Conservation (phyloP, 2,797 vertebrate genomes). For the Cottoperca gobio region DNA sequence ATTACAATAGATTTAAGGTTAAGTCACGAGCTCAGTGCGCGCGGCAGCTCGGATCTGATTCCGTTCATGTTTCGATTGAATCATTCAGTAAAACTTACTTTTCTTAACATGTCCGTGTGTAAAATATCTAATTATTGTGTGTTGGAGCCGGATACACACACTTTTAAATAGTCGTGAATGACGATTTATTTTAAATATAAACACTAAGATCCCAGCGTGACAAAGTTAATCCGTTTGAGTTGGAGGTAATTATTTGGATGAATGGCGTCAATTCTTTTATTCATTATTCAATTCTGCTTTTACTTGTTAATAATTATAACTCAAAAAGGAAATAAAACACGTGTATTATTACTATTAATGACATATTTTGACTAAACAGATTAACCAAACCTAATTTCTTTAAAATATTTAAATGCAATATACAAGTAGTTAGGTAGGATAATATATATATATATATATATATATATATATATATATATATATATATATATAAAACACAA, state of each 20-base stretch:
- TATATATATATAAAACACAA: background rate
- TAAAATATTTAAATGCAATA: background rate
- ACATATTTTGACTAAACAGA: background rate
- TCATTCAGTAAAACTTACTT: background rate
- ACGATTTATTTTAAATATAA: slow-evolving; percentile 27
- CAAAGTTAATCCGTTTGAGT: slow-evolving; percentile 5
- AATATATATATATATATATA: background rate
- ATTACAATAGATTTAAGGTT: slow-evolving; percentile 45
- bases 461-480: too few relatives aligned
- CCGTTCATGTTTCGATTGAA: background rate
- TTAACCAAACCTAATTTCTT: background rate
- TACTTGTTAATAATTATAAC: background rate
- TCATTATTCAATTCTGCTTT: background rate
- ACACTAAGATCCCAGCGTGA: slow-evolving; percentile 6
- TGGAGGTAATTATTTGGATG: slow-evolving; percentile 12
- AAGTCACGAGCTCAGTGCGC: slow-evolving; percentile 7
- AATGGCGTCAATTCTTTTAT: slow-evolving; percentile 9
- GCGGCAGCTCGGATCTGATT: slow-evolving; percentile 28
- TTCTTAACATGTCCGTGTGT: too few relatives aligned
- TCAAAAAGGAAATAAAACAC: background rate
- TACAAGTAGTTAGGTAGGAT: background rate
- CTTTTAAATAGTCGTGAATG: background rate
- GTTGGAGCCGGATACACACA: too few relatives aligned
- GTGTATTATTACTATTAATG: background rate
- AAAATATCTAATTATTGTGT: too few relatives aligned